Conservation (phyloP, 1,140 invertebrate genomes). For the Drosophila navojoa region DNA sequence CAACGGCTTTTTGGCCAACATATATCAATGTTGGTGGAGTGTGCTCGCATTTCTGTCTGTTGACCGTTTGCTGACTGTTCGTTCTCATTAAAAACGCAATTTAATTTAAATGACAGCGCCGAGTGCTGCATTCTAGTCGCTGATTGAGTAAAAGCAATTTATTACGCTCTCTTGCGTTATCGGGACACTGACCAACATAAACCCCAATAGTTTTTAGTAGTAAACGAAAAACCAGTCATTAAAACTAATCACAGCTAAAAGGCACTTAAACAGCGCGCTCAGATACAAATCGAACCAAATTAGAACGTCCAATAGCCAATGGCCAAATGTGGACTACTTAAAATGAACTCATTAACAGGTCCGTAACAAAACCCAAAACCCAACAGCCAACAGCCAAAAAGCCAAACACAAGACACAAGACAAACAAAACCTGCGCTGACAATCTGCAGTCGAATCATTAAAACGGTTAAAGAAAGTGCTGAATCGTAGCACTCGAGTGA, state of each 20-base stretch:
- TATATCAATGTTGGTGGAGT: conserved; percentile 27
- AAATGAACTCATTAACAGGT: conserved; percentile 75
- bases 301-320: conserved; percentile 52
- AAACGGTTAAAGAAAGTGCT: conserved; percentile 66
- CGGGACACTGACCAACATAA: conserved; percentile 33
- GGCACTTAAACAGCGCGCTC: conserved; percentile 62
- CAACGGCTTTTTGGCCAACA: conserved; percentile 59
- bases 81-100: conserved; percentile 56
- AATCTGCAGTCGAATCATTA: conserved; percentile 26
- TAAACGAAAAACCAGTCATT: conserved; percentile 57
- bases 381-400: no score
- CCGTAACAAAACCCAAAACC: not conserved
- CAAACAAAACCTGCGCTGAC: conserved; percentile 11
- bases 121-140: conserved; percentile 35
- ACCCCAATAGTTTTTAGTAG: conserved; percentile 10
- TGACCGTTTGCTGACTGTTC: not conserved
- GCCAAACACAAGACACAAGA: conserved; percentile 3
- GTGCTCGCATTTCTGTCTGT: not conserved
- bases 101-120: conserved; percentile 53
- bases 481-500: conserved; percentile 50
- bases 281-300: conserved; percentile 75
- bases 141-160: conserved; percentile 44
- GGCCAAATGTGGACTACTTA: conserved; percentile 60
- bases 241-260: conserved; percentile 79
- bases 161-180: conserved; percentile 34